Conservation (phyloP, 1,140 invertebrate species). For the Anastrepha obliqua region DNA sequence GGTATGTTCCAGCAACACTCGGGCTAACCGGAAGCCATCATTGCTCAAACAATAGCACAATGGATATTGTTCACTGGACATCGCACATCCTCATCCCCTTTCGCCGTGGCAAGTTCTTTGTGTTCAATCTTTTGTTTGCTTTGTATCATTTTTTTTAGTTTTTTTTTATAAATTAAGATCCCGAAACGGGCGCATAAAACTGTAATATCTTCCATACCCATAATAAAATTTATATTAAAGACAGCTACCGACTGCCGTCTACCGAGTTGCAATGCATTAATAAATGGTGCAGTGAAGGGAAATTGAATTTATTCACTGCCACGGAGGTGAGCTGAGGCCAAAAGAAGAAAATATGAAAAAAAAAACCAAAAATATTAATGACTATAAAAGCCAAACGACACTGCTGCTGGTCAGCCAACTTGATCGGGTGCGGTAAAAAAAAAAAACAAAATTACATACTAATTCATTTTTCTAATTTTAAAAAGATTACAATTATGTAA, state of each 20-base stretch:
- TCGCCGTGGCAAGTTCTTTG: background rate
- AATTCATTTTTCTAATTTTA: constrained; percentile 49
- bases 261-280: background rate
- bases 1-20: background rate
- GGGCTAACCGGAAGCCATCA: background rate
- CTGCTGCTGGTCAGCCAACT: constrained; percentile 23
- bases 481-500: constrained; percentile 51
- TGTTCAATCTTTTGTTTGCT: background rate
- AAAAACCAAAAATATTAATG: constrained; percentile 3
- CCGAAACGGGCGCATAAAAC: background rate
- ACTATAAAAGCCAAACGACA: constrained; percentile 26
- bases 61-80: background rate
- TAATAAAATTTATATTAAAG: constrained; percentile 40
- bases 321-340: constrained; percentile 6
- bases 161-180: background rate
- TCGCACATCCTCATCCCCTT: background rate
- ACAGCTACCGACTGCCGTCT: constrained; percentile 1
- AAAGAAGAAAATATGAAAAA: constrained; percentile 5
- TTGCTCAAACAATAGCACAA: background rate
- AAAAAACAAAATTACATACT: constrained; percentile 17
- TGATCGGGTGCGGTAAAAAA: background rate
- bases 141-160: constrained; percentile 1
- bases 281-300: background rate
- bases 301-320: constrained; percentile 9
- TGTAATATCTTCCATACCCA: background rate